Base-by-base conservation (phyloP, 2,797 vertebrate species). In the Phataginus tricuspis region DNA sequence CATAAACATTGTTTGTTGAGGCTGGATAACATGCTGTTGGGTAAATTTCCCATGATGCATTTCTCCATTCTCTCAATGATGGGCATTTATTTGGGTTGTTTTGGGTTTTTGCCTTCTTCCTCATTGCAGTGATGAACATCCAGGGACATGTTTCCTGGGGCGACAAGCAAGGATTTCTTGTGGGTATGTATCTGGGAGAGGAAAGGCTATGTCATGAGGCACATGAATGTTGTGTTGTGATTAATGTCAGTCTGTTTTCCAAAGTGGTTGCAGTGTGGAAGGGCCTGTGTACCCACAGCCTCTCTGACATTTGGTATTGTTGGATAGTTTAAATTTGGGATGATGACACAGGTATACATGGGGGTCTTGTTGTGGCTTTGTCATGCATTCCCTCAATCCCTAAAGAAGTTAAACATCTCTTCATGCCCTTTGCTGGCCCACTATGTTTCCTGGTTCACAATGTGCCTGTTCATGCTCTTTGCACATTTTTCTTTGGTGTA, bases 31-130 rank as follows among this genome's bases (percentile, higher is more conserved):
- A 72, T 0, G 18, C 19, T 66, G 16, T 3, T 7, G 45, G 19
- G 53, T 77, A 68, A 86, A 34, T 86, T 86, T 90, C 86, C 90
- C 96, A 87, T 25, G 45, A 7, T 83, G 80, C 96, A 77, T 4
- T 69, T 77, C 80, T 92, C 37, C 21, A 9, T 25, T 55, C n/a
- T 64, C 37, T 82, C 16, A 3, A 63, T 0, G 5, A 51, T 82
- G 61, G 72, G 59, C 23, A 27, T 19, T 45, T 14, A 27, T 19
- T 45, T 14, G 45, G 39, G 15, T 13, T 23, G 7, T 53, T 84
- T 39, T 75, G 51, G 42, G 55, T 11, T 57, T 77, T 55, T 6
- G 27, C 25, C 42, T 71, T 49, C 53, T 71, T 25, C 79, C 79
- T 1, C 4, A 7, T 57, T 3, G 11, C 64, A 39, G 29, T 7